Conservation (phyloP, 2,113 vertebrate species). For the Ivindomyrus marchei region DNA sequence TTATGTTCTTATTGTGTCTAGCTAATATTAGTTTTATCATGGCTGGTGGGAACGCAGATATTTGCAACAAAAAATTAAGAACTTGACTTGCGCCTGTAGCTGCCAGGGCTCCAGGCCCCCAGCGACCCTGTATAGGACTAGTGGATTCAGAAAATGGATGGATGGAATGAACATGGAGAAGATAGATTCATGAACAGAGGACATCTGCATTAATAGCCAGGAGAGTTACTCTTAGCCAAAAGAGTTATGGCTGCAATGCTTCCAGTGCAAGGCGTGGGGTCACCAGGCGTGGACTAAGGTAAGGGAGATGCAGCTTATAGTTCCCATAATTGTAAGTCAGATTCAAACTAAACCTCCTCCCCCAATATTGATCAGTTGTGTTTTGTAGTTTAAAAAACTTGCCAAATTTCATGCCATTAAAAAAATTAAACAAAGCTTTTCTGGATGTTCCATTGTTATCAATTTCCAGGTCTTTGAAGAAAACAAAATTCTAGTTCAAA, state of each 20-base stretch:
- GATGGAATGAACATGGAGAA: no score
- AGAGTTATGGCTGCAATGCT: no score
- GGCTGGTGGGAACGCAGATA: background rate
- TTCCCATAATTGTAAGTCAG: background rate
- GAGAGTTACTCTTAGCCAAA: no score
- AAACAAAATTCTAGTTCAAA: background rate
- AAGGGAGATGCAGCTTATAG: background rate
- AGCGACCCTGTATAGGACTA: no score
- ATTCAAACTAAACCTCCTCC: background rate
- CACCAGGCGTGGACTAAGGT: background rate
- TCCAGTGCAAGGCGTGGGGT: background rate
- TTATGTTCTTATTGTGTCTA: background rate
- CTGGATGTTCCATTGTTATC: background rate
- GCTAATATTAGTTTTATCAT: background rate
- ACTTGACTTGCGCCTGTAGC: no score
- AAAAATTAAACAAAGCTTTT: background rate
- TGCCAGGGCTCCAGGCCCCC: no score
- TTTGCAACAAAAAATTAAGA: background rate
- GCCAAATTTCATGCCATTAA: background rate
- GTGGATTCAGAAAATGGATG: no score
- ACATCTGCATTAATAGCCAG: no score
- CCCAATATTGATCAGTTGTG: background rate
- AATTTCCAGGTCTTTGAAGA: background rate
- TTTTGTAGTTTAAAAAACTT: background rate
- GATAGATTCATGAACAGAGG: no score